Percentiles rank a stretch among this genome's conserved stretches.
These are phyloP conservation scores for Synanthedon vespiformis DNA, from an alignment of 2,888 invertebrate genomes.

Conservation along the genomic window DNA sequence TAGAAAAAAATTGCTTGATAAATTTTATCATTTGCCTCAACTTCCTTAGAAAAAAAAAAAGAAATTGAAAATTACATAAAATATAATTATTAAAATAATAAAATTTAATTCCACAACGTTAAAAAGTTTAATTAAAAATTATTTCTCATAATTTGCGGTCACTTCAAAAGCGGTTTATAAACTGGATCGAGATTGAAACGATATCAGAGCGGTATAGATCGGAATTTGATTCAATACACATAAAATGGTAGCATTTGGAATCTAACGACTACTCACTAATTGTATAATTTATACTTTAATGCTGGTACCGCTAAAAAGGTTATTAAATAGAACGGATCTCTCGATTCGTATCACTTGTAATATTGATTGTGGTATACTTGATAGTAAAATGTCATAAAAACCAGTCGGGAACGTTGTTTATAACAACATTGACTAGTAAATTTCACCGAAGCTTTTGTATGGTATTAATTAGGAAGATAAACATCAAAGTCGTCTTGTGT, in stretches of 20 bases:
- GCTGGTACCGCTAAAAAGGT: conserved; percentile 9
- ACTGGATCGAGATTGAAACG: conserved; percentile 3
- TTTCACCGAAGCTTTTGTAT: not conserved
- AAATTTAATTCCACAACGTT: not conserved
- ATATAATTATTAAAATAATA: no score
- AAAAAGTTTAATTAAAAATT: not conserved
- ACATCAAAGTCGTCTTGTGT: not conserved
- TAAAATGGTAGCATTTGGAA: conserved; percentile 12
- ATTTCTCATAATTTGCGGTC: conserved; percentile 14
- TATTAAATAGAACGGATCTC: conserved; percentile 11
- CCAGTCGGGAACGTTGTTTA: not conserved
- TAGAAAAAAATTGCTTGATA: no score
- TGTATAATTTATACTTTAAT: conserved; percentile 19
- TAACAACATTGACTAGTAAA: not conserved
- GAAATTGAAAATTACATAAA: no score
- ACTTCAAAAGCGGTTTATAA: conserved; percentile 21
- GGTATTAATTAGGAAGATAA: not conserved
- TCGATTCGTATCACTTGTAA: conserved; percentile 10
- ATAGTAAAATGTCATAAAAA: not conserved
- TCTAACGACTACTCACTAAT: conserved; percentile 20
- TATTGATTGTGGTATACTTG: conserved; percentile 6
- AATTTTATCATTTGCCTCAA: no score
- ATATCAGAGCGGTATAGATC: conserved; percentile 2
- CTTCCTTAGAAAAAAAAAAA: no score
- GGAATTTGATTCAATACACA: conserved; percentile 3